phyloP scores from a whole-genome alignment of 2,888 invertebrate species.

The Morinoia aosen region DNA sequence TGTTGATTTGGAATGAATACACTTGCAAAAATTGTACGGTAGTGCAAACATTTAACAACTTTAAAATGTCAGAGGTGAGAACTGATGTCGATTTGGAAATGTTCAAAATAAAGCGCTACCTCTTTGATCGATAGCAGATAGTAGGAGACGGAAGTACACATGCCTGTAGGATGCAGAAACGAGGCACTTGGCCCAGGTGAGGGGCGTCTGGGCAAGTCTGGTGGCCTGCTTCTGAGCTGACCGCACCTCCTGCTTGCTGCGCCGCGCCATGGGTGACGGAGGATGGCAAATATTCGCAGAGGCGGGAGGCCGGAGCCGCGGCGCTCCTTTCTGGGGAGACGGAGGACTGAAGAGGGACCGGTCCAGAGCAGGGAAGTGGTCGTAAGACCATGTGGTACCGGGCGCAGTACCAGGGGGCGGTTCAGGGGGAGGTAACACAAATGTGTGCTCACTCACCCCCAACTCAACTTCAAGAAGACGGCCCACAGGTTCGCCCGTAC shows the following conservation, averaged over 20 bases:
- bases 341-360: constrained; percentile 71
- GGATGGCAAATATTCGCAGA: constrained; percentile 68
- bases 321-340: constrained; percentile 69
- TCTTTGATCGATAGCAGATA: too few species aligned
- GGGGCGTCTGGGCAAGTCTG: constrained; percentile 80
- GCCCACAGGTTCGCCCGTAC: constrained; percentile 69
- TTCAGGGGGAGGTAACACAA: constrained; percentile 95
- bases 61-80: too few species aligned
- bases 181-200: constrained; percentile 92
- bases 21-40: too few species aligned
- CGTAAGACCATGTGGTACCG: constrained; percentile 54
- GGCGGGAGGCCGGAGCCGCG: constrained; percentile 70
- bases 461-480: constrained; percentile 86
- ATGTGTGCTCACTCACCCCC: constrained; percentile 87
- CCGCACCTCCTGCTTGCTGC: constrained; percentile 96
- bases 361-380: constrained; percentile 70
- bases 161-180: constrained; percentile 86
- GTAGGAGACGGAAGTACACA: too few species aligned
- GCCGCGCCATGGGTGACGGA: constrained; percentile 90
- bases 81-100: too few species aligned
- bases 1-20: too few species aligned
- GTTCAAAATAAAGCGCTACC: too few species aligned
- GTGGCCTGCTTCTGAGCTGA: constrained; percentile 87
- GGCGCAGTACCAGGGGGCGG: constrained; percentile 71
- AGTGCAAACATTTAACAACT: too few species aligned